Evolutionary conservation across 2,888 invertebrate species (phyloP), one percentile per base, ranked within the genome.

Genomic region (Argyresthia albistria): DNA sequence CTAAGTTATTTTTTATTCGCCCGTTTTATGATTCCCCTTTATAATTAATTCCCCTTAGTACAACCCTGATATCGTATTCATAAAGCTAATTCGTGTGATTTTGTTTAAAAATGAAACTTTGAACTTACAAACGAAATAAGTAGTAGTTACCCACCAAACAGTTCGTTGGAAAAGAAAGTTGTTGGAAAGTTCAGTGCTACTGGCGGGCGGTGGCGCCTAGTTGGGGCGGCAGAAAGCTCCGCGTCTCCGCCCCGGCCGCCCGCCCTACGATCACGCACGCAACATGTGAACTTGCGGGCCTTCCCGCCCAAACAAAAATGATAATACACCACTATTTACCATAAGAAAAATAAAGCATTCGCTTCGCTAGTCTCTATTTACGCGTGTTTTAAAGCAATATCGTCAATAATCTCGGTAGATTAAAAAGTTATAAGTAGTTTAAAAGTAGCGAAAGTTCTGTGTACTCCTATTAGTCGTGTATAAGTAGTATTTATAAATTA

Each of bases 211-310:
- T 53, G 56, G 54, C 58, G 60, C 25, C 11, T 12, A 35, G 0
- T 51, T 45, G 46, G 53, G 47, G 48, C 70, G 74, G 66, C 81
- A 81, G 70, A 80, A 60, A 67, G 72, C 67, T 65, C 61, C 74
- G 77, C 72, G 76, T 69, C 66, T 63, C 64, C 76, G 70, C 60
- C 58, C 61, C 56, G 63, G 65, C 58, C 60, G 63, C 70, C 69
- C 67, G 57, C 54, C 45, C 42, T 10, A n/a, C 57, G 63, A 66
- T 57, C 53, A 57, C 55, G 53, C 61, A 58, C 61, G 50, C 59
- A 63, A 56, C 56, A 74, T 76, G 76, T 65, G 64, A 69, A 50
- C 64, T 63, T 61, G 60, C 60, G 66, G 63, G 53, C 48, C 25
- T 25, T 25, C 25, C 25, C 15, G 45, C 15, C 14, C 14, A 45